Evolutionary conservation across 1,140 invertebrate species (phyloP), one percentile per base, ranked within the genome.

Genomic region (Drosophila leontia): DNA sequence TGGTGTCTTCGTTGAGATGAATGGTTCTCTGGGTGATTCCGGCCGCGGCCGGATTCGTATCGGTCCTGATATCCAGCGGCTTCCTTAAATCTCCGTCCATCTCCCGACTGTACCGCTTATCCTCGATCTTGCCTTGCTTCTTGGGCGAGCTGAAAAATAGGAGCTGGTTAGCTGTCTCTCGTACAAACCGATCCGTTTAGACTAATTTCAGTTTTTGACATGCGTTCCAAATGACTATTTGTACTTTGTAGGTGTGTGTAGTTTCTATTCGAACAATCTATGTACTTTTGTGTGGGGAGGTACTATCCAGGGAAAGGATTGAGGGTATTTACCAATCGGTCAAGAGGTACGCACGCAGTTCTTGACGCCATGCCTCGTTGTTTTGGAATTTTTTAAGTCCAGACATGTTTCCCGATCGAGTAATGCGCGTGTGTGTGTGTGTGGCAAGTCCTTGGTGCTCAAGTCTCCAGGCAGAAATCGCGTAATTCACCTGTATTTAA

Each of bases 361-460:
- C 87, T 19, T 82, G 59, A 58, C 84, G 80, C 91, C 91, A 92
- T 60, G 71, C 85, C 39, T 78, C 74, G 60, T 50, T 81, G 70
- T 82, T 77, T 84, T 92, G 80, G 77, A 91, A 91, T 80, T 91
- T 91, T 62, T 78, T 82, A 47, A 91, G 59, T 29, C 72, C 91
- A 61, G 80, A 87, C 91, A 92, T 92, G 56, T 72, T 44, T 15
- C 8, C 32, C 29, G 63, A 39, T 65, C 45, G 62, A 29, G 42
- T 35, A 15, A 15, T 35, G 68, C 51, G 53, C 7, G 56, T 34
- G 65, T 13, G 35, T 32, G 47, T 12, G 50, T 26, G 9, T 19
- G 60, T 19, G 44, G 19, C 29, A 45, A 44, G 39, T 75, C 70
- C 70, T 75, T 56, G 11, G 1, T 26, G 19, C 17, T 56, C n/a